Evolutionary conservation across 2,888 invertebrate species (phyloP).

Genomic region (Ophioninae sp.): DNA sequence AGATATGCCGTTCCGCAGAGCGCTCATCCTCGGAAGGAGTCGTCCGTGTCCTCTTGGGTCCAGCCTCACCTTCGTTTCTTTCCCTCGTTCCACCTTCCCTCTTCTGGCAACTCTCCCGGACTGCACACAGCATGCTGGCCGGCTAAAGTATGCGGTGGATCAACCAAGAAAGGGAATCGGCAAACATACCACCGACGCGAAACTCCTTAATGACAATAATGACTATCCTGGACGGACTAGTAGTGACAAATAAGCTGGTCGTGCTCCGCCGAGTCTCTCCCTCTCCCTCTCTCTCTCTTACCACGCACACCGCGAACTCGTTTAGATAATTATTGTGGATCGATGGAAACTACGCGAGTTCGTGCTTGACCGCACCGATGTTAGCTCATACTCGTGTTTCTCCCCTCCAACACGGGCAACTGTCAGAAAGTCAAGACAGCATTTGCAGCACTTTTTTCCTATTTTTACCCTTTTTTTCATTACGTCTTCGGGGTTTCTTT

Average conservation of each 20-base stretch:
- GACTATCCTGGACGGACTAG: slow-evolving; percentile 67
- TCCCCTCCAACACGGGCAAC: slow-evolving; percentile 3
- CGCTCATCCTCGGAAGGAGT: slow-evolving; percentile 40
- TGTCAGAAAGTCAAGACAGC: neutral
- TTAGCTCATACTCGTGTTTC: slow-evolving; percentile 43
- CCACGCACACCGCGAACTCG: slow-evolving; percentile 66
- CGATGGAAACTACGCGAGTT: slow-evolving; percentile 65
- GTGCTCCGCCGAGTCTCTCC: slow-evolving; percentile 31
- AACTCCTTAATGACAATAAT: slow-evolving; percentile 68
- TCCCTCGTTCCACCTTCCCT: slow-evolving; percentile 41
- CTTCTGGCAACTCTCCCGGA: slow-evolving; percentile 39
- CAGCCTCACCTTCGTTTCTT: slow-evolving; percentile 45
- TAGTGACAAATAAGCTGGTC: slow-evolving; percentile 75
- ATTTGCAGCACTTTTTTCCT: neutral
- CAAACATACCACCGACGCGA: slow-evolving; percentile 57
- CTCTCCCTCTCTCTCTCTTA: slow-evolving; percentile 3
- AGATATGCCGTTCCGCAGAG: slow-evolving; percentile 44
- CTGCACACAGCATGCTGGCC: slow-evolving; percentile 22
- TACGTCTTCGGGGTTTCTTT: neutral
- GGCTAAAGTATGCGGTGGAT: slow-evolving; percentile 39
- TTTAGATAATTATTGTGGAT: slow-evolving; percentile 74
- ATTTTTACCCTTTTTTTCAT: neutral
- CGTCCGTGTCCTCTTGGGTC: slow-evolving; percentile 24
- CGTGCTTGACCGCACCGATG: slow-evolving; percentile 42
- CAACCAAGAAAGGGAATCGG: slow-evolving; percentile 51